Evolutionary conservation across 2,113 vertebrate genomes (phyloP), one percentile per base, ranked within the genome.

Genomic region (Lasiurus cinereus): DNA sequence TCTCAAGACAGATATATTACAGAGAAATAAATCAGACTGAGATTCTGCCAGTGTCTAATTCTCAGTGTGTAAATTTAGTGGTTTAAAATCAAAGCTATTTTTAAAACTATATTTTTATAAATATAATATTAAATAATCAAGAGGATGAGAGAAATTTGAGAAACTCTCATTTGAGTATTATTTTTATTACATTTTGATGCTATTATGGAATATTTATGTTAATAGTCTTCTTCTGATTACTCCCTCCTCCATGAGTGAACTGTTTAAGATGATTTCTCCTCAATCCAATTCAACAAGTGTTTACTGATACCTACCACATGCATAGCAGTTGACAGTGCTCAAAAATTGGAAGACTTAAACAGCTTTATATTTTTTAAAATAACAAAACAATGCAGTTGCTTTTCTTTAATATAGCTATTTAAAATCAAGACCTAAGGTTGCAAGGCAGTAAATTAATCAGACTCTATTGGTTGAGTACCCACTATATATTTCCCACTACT

Each of bases 1-100:
- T 96, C 97, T 97, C 96, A 97, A 94, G 97, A 94, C 90, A 97
- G 92, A 97, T 97, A 96, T 97, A 97, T 96, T 97, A 95, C 78
- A 78, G 92, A 91, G 94, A 97, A 97, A 97, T 97, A 97, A 97
- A 97, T 97, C 96, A 97, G 78, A 88, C 92, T 76, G 86, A 96
- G 95, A 91, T 73, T 96, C 93, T 94, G 88, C 92, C 90, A 59
- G 73, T 88, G 82, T 94, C 95, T 97, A 80, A 92, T 94, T 94
- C 96, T 94, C 94, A 33, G 76, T 97, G 97, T 94, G 76, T 96
- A 97, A 97, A 97, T 92, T 90, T 92, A 66, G 77, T 79, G 76
- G 94, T 86, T 96, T 95, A 96, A 96, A 96, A 96, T 93, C 64
- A 96, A 93, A 91, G 88, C 56, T 91, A 77, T 80, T 95, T 96